Evolutionary conservation across 2,797 vertebrate species (phyloP), one percentile per base, ranked within the genome.

Genomic region (Tachyglossus aculeatus): DNA sequence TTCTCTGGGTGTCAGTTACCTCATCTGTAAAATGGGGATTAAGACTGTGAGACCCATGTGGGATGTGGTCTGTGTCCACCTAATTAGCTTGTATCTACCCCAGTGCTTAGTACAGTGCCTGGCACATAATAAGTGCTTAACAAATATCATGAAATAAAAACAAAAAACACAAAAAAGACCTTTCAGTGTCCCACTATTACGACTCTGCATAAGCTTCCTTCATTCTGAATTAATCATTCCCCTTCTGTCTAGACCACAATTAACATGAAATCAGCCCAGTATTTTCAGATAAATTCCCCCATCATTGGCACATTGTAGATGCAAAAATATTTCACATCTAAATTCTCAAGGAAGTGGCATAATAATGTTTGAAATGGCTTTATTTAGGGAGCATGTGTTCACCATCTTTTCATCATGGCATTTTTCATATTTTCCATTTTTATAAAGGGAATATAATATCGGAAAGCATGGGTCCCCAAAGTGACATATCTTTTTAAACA

Each of bases 151-250:
- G n/a, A n/a, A n/a, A n/a, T n/a, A n/a, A n/a, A n/a, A n/a, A n/a
- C n/a, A n/a, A n/a, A n/a, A n/a, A n/a, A n/a, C n/a, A n/a, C n/a
- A n/a, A n/a, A n/a, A n/a, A n/a, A n/a, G n/a, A n/a, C n/a, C n/a
- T n/a, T n/a, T n/a, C n/a, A n/a, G n/a, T n/a, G n/a, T n/a, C n/a
- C n/a, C n/a, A n/a, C n/a, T n/a, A n/a, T n/a, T 18, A 81, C 86
- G 76, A 82, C 74, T 85, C 74, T 74, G 71, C 78, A 81, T 77
- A 67, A 7, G 65, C 82, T 76, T 76, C 24, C 60, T 32, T 60
- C 67, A 66, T 78, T 66, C 74, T 80, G 81, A 38, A 76, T 82
- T 78, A 71, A 54, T 52, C 56, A 16, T 51, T 78, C 76, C 25
- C 31, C 24, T 76, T 86, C 76, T 65, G 33, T 31, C 83, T 71